A percentile compares a stretch with the other conserved stretches of the same genome.
Evolutionary conservation across 2,113 vertebrate species (phyloP).

Genomic region (Heterotilapia buettikoferi): DNA sequence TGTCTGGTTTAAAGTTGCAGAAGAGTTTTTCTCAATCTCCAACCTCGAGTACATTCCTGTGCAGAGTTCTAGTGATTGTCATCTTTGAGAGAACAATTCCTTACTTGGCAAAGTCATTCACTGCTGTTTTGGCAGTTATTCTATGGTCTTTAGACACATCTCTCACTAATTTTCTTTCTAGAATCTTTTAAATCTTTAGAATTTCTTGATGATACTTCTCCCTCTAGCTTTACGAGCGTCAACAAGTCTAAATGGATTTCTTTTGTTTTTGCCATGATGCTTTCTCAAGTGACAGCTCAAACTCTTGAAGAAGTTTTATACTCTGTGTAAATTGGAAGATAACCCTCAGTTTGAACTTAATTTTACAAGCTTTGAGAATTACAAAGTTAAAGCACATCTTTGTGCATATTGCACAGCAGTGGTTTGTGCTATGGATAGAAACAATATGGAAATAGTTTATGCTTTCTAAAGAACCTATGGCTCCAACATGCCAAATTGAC

Average conservation of each 20-base stretch:
- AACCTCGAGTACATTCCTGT: not conserved
- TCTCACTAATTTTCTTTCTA: rapidly evolving
- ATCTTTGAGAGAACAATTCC: not conserved
- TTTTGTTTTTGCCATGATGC: not conserved
- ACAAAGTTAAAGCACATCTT: not conserved
- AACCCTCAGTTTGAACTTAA: not conserved
- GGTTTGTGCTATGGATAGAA: not conserved
- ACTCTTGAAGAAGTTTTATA: not conserved
- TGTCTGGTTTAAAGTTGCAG: not conserved
- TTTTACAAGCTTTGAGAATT: not conserved
- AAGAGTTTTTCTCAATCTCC: not conserved
- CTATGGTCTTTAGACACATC: not conserved
- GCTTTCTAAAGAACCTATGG: not conserved
- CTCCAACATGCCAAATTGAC: not conserved
- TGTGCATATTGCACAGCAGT: not conserved
- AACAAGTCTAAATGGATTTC: not conserved
- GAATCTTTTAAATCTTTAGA: not conserved
- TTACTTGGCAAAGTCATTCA: not conserved
- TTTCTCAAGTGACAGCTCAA: not conserved
- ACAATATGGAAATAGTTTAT: not conserved
- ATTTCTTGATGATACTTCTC: not conserved
- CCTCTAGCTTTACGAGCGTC: rapidly evolving
- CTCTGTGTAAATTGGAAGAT: not conserved
- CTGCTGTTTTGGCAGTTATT: not conserved
- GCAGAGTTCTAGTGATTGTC: not conserved